These are phyloP conservation scores for Agapornis roseicollis DNA, from an alignment of 2,113 vertebrate genomes.

Conservation along the genomic window DNA sequence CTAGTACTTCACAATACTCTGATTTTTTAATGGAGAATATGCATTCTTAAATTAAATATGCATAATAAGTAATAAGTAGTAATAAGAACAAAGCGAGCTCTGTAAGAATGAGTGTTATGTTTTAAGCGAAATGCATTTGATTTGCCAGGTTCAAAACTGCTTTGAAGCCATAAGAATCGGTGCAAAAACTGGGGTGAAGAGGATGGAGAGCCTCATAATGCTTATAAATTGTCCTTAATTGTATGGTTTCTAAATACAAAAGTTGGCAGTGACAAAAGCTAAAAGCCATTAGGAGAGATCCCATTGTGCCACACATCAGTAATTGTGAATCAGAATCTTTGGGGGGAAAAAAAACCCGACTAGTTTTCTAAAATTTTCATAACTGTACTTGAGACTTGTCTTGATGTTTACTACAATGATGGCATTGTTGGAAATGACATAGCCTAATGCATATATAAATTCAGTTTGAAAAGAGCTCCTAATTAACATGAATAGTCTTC, in stretches of 20 bases:
- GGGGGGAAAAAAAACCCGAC: slow-evolving; percentile 68
- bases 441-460: slow-evolving; percentile 92
- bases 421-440: slow-evolving; percentile 81
- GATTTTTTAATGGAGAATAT: slow-evolving; percentile 86
- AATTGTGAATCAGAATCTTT: slow-evolving; percentile 84
- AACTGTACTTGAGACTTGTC: slow-evolving; percentile 80
- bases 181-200: slow-evolving; percentile 76
- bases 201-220: slow-evolving; percentile 86
- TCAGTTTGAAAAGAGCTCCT: slow-evolving; percentile 87
- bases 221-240: slow-evolving; percentile 93
- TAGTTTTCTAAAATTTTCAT: slow-evolving; percentile 86
- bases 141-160: slow-evolving; percentile 74
- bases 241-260: slow-evolving; percentile 88
- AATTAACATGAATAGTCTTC: slow-evolving; percentile 95
- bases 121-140: slow-evolving; percentile 78
- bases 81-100: slow-evolving; percentile 82
- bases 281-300: slow-evolving; percentile 93
- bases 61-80: slow-evolving; percentile 82
- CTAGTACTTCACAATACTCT: slow-evolving; percentile 76
- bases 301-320: slow-evolving; percentile 75
- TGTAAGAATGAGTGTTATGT: slow-evolving; percentile 72
- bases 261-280: slow-evolving; percentile 89
- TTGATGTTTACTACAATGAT: slow-evolving; percentile 82
- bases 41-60: slow-evolving; percentile 86
- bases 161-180: slow-evolving; percentile 73